Evolutionary conservation across 2,113 vertebrate species (phyloP).

Genomic region (Acanthochromis polyacanthus): DNA sequence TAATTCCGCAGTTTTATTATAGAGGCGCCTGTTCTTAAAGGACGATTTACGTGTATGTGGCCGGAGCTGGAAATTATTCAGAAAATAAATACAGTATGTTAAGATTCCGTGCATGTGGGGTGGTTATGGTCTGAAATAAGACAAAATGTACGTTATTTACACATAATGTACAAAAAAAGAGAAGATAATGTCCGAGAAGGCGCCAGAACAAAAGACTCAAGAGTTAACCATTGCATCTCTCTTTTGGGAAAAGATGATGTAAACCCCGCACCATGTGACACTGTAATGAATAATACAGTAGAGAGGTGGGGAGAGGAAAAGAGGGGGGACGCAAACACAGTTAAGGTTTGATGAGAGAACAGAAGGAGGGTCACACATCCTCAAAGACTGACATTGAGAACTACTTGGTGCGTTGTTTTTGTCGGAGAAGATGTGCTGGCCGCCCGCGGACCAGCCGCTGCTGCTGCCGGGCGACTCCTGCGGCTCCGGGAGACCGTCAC

Average conservation of each 20-base stretch:
- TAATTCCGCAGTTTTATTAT: conserved; percentile 70
- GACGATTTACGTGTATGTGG: neutral
- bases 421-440: conserved; percentile 84
- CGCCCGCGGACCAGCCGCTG: conserved; percentile 77
- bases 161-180: neutral
- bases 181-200: conserved; percentile 29
- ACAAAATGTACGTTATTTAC: neutral
- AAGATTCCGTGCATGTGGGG: rapidly evolving
- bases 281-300: conserved; percentile 87
- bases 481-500: conserved; percentile 64
- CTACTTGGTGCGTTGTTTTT: neutral
- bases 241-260: conserved; percentile 90
- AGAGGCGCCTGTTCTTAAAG: neutral
- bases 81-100: neutral
- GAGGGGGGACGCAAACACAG: conserved; percentile 46
- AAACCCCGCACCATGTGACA: conserved; percentile 89
- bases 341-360: conserved; percentile 58
- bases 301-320: conserved; percentile 49
- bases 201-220: conserved; percentile 65
- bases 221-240: conserved; percentile 83
- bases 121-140: neutral
- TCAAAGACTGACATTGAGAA: conserved; percentile 33
- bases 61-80: neutral
- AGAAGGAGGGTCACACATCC: conserved; percentile 53
- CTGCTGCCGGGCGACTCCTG: conserved; percentile 77